Conservation (phyloP, 2,797 vertebrate species). For the Pseudochirops cupreus region DNA sequence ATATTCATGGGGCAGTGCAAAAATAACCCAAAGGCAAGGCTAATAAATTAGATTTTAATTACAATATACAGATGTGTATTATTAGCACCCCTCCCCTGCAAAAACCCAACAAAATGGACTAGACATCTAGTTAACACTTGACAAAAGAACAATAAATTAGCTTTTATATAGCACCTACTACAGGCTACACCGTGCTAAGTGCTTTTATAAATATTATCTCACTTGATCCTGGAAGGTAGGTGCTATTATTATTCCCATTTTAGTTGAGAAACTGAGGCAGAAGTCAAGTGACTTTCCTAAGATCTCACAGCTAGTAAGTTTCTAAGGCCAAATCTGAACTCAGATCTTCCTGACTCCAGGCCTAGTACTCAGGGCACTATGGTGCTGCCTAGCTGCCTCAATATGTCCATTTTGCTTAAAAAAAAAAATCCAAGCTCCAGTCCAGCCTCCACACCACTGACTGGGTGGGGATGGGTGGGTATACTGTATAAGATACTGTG, state of each 20-base stretch:
- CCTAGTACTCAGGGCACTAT: neutral
- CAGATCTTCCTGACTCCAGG: neutral
- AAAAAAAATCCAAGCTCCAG: slow-evolving; percentile 17
- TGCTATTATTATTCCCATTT: neutral
- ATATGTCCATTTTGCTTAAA: slow-evolving; percentile 38
- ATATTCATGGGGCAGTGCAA: slow-evolving; percentile 15
- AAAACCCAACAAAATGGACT: slow-evolving; percentile 10
- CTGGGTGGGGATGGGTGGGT: neutral
- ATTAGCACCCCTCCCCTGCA: neutral
- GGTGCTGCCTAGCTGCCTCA: neutral
- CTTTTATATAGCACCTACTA: neutral
- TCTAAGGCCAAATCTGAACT: neutral
- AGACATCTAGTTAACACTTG: neutral
- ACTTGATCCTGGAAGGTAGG: neutral
- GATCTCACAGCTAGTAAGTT: neutral
- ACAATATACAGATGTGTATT: slow-evolving; percentile 28
- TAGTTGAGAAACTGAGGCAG: neutral
- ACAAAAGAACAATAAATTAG: neutral
- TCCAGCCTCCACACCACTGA: too few relatives aligned
- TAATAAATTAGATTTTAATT: slow-evolving; percentile 13
- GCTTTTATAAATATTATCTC: neutral
- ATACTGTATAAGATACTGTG: neutral
- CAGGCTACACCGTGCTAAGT: neutral
- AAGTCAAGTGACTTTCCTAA: neutral
- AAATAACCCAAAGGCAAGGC: neutral